Evolutionary conservation across 1,140 invertebrate species (phyloP), one percentile per base, ranked within the genome.

Genomic region (Lepidurus packardi): DNA sequence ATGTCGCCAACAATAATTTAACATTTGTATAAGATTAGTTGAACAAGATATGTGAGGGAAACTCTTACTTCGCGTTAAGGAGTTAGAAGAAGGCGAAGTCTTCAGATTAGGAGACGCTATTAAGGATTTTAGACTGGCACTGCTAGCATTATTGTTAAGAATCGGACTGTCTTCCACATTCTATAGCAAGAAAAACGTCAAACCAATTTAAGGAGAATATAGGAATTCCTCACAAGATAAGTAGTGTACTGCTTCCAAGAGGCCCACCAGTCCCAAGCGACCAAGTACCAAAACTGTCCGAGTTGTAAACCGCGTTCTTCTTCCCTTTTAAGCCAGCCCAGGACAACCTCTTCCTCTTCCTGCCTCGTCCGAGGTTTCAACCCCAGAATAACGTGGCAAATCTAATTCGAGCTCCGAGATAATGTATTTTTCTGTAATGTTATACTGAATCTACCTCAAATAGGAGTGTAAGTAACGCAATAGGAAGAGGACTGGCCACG

Each of bases 361-460:
- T 92, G 89, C 74, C 89, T 87, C 81, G 89, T 92, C 79, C 90
- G 87, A n/a, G 94, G 94, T 83, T 90, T 87, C 11, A 96, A 86
- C 0, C 93, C 94, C 25, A 96, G 88, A n/a, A 94, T 91, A 42
- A 96, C 90, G 86, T 96, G 94, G 83, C 93, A 95, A 42, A 95
- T 89, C 88, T 95, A 83, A 41, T 78, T 82, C 9, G 79, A 41
- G 43, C 21, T 16, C 43, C 80, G 73, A 42, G 44, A 53, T 34
- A 47, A 45, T 73, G 24, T 11, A 13, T n/a, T 47, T 79, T 73
- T 21, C 73, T 10, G 25, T 3, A 73, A 45, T 34, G 34, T 13
- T 43, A 34, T 13, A n/a, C n/a, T 45, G 77, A 25, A 24, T 43
- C 21, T 45, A 74, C 76, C 24, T 73, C 53, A 78, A 65, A 74